Base-by-base conservation (phyloP, 1,140 invertebrate genomes). In the Drosophila sucinea region DNA sequence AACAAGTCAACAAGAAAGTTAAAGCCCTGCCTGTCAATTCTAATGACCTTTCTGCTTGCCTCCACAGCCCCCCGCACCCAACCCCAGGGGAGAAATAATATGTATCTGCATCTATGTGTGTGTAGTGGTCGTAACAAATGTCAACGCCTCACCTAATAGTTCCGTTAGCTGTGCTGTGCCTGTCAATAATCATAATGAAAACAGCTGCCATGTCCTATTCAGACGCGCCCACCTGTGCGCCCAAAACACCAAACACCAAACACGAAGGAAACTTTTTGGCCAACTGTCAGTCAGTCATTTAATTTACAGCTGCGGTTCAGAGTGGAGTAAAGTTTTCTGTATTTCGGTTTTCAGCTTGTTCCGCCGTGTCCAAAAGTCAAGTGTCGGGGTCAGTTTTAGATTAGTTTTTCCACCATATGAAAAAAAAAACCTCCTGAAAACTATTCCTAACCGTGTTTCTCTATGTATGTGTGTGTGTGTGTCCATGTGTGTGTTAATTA, bases 131-230 rank as follows among this genome's bases (percentile, higher is more conserved):
- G 76, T 64, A 81, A 79, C 83, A 55, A 78, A 77, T 67, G 83
- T 86, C 79, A 86, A 87, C 83, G 83, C 83, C 83, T 87, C 69
- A 67, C 55, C 58, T 87, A 87, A 87, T 87, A 87, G 76, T 87
- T 58, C 84, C 70, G 79, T 86, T 86, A 80, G 83, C 64, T 61
- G 60, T 47, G 35, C 35, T 38, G 35, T 51, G 62, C 76, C 83
- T 87, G 83, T 87, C 83, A 89, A 87, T 87, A 86, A 79, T 73
- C 78, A 81, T 81, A 77, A 77, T 87, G 84, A 87, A 86, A 79
- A 81, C 83, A 87, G 84, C 83, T 87, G 83, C 73, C 79, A 73
- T 67, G 66, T 70, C 33, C 69, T 44, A 47, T 38, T 44, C 63
- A 61, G 64, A 58, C 70, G 54, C 17, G 54, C 23, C 30, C 32